phyloP scores from a whole-genome alignment of 2,888 invertebrate species.

The Diplolepis rosae region DNA sequence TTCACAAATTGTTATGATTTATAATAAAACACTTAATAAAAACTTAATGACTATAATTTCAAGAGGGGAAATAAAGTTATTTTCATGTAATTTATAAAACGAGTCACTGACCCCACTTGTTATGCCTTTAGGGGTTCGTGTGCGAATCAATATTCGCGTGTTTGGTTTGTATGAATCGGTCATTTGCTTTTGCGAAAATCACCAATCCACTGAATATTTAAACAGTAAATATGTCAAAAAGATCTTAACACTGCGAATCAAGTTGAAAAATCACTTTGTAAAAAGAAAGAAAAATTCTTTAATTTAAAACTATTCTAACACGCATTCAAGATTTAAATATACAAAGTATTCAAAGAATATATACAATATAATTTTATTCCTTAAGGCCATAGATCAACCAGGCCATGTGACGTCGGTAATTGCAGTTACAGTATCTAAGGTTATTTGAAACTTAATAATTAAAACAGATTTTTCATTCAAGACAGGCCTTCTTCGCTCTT shows the following conservation, averaged over 20 bases:
- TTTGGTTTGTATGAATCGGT: conserved; percentile 14
- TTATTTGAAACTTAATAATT: too few species aligned
- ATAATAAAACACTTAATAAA: too few species aligned
- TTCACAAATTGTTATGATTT: too few species aligned
- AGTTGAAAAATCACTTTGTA: neutral
- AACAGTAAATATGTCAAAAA: neutral
- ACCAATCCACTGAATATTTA: conserved; percentile 5
- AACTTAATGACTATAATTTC: too few species aligned
- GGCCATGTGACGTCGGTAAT: too few species aligned
- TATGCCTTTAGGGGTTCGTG: neutral
- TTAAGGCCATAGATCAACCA: too few species aligned
- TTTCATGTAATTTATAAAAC: neutral
- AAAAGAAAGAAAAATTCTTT: neutral
- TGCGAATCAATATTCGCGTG: conserved; percentile 15
- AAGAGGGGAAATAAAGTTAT: neutral
- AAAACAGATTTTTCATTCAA: too few species aligned
- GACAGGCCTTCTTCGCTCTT: too few species aligned
- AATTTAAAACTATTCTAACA: too few species aligned
- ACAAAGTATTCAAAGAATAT: neutral
- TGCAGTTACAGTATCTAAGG: too few species aligned
- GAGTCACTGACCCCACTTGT: conserved; percentile 15
- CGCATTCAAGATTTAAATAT: neutral
- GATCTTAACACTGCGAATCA: neutral
- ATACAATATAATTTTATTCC: too few species aligned
- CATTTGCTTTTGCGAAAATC: conserved; percentile 14